Base-by-base conservation (phyloP, 2,888 invertebrate genomes). In the Mimumesa dahlbomi region DNA sequence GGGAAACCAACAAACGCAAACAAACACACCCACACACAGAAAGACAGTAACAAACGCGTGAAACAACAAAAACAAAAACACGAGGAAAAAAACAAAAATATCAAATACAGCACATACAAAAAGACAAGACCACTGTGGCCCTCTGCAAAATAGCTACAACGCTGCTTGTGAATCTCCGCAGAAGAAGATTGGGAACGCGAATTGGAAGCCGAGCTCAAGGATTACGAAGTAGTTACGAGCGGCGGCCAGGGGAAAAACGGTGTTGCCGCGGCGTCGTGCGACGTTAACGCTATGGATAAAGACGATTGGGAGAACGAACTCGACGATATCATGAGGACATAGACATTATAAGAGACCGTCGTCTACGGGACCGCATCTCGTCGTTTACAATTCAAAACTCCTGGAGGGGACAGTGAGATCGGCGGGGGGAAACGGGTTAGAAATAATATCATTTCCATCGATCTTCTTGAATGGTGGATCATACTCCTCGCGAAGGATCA, bases 131-230 rank as follows among this genome's bases (percentile, higher is more conserved):
- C 67, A 43, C 53, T 82, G 82, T 79, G 76, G 84, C 81, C 87
- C 82, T 81, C 84, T 82, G 80, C 82, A 83, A 86, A 84, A 83
- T 85, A 83, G 84, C 84, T 87, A 85, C 85, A 85, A 85, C 83
- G 84, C 87, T 85, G 84, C 87, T 86, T 88, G 85, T 88, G 82
- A 85, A 81, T 86, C 83, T 88, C 89, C 87, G 86, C 90, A 92
- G 91, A 94, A 94, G 96, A 96, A 90, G 97, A 97, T 92, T 97
- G 97, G 97, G 98, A 98, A 91, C 96, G 95, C 89, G 98, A 98
- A 90, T 91, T 98, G 87, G 97, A 97, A 89, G 97, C 97, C 50
- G 98, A 98, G 91, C 92, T 98, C 82, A 96, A 97, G 90, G 97
- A 98, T 89, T 98, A 96, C 90, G 98, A 98, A 90, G 95, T 98